Evolutionary conservation across 2,797 vertebrate genomes (phyloP).

Genomic region (Chrysocyon brachyurus): DNA sequence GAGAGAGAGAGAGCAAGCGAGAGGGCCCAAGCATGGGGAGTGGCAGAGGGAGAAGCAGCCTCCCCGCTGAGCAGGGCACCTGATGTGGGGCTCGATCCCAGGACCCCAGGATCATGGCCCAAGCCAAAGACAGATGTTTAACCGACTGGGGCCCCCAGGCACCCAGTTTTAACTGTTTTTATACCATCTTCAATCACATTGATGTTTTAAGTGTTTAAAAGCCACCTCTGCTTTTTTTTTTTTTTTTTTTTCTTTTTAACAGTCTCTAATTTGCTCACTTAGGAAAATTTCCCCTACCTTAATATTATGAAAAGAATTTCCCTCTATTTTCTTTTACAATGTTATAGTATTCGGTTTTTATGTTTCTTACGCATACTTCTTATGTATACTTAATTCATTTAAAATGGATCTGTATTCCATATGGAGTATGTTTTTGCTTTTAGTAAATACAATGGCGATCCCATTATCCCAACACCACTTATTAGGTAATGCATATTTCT

Average conservation of each 20-base stretch:
- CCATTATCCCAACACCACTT: neutral
- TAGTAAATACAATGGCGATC: neutral
- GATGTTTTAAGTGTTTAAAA: neutral
- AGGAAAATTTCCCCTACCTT: neutral
- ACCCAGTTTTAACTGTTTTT: neutral
- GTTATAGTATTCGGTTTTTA: neutral
- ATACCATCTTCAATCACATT: neutral
- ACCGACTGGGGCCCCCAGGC: neutral
- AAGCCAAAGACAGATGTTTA: neutral
- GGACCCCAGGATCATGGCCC: neutral
- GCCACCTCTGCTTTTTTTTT: neutral
- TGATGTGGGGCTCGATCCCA: neutral
- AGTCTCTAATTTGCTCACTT: neutral
- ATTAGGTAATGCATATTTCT: neutral
- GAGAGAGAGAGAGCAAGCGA: neutral
- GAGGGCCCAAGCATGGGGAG: neutral
- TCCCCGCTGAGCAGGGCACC: neutral
- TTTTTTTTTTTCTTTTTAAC: neutral
- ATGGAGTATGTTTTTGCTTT: constrained; percentile 27
- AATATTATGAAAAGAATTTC: neutral
- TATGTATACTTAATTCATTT: constrained; percentile 8
- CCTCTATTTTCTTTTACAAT: neutral
- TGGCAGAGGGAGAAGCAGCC: neutral
- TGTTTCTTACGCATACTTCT: neutral
- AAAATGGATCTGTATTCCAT: neutral